Conservation (phyloP, 1,140 invertebrate species). For the Heliconius hermathena region DNA sequence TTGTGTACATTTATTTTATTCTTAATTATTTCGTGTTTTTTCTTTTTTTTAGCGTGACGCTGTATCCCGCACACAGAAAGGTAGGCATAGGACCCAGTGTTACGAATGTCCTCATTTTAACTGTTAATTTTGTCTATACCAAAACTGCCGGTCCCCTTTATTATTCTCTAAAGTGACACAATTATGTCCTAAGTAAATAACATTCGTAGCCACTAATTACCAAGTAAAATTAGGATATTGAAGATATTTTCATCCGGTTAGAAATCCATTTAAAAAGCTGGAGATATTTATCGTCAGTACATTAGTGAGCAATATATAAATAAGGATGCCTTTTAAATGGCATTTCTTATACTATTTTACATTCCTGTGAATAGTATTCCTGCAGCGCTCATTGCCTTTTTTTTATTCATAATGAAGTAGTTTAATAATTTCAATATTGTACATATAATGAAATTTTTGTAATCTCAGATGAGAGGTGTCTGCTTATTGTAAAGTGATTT, state of each 20-base stretch:
- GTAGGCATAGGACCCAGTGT: no score
- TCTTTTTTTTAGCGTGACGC: no score
- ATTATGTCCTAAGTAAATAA: neutral
- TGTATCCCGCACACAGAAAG: no score
- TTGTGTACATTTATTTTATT: no score
- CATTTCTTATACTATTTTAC: neutral
- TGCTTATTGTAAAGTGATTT: no score
- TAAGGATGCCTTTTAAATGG: conserved; percentile 3
- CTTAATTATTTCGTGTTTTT: neutral
- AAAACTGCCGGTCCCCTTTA: neutral
- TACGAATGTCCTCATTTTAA: no score
- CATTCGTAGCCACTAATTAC: neutral
- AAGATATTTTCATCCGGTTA: neutral
- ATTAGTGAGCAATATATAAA: conserved; percentile 6
- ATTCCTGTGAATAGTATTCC: conserved; percentile 18
- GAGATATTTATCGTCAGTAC: conserved; percentile 7
- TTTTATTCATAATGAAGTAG: neutral
- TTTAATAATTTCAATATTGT: neutral
- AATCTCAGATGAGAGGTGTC: no score
- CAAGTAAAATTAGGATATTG: neutral
- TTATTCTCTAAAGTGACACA: no score
- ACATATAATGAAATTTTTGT: neutral
- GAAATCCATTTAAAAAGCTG: neutral
- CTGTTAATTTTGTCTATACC: neutral
- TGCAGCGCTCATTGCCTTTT: neutral